Conservation (phyloP, 2,113 vertebrate species). For the Callipepla californica region DNA sequence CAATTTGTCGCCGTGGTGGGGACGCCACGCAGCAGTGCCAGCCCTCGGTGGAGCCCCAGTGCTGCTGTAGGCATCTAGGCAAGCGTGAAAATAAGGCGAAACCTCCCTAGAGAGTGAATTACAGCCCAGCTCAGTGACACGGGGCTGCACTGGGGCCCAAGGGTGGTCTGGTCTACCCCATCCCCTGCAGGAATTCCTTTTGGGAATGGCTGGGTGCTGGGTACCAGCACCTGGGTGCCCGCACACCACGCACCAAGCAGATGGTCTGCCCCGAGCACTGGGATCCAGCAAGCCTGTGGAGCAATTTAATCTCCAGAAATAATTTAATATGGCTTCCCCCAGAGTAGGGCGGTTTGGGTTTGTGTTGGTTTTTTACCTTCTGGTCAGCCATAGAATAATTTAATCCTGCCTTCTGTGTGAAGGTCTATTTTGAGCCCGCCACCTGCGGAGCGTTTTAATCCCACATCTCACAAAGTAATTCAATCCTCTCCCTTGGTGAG, state of each 20-base stretch:
- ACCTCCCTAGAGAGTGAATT: background rate
- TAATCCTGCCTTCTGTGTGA: constrained; percentile 68
- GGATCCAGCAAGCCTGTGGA: constrained; percentile 61
- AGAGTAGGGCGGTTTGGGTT: constrained; percentile 8
- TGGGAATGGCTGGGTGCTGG: background rate
- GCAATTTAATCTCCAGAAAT: constrained; percentile 71
- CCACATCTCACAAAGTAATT: constrained; percentile 64
- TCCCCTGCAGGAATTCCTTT: background rate
- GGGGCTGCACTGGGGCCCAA: background rate
- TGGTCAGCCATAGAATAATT: constrained; percentile 64
- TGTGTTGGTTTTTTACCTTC: background rate
- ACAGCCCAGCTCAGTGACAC: background rate
- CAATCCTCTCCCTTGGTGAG: constrained; percentile 71
- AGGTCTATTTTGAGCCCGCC: constrained; percentile 65
- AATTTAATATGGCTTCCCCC: constrained; percentile 70
- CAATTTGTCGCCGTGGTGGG: background rate
- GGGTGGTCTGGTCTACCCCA: background rate
- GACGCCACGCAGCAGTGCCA: background rate
- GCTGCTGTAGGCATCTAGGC: background rate
- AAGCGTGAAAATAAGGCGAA: background rate
- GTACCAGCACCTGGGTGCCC: constrained; percentile 33
- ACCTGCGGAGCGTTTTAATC: constrained; percentile 71
- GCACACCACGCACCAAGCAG: constrained; percentile 56
- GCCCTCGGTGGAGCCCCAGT: background rate
- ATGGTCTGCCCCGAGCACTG: constrained; percentile 61